Percentiles rank a stretch among this genome's conserved stretches.
These are phyloP conservation scores for Charina bottae DNA, from an alignment of 2,113 vertebrate genomes.

Conservation along the genomic window DNA sequence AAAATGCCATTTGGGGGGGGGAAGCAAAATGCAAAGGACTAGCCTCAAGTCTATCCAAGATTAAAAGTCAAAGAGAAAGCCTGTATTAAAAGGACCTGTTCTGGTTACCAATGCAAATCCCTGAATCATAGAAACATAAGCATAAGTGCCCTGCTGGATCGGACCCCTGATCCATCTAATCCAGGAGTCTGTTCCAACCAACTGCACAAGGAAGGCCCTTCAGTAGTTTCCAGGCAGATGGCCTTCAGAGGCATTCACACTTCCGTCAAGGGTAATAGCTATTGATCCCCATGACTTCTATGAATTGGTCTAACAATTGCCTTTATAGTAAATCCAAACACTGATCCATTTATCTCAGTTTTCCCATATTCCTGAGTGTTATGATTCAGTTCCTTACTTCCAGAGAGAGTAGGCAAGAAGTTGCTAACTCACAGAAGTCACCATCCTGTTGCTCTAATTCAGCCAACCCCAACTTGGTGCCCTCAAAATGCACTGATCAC, in stretches of 20 bases:
- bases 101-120: no score
- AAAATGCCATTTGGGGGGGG: not conserved
- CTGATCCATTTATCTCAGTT: not conserved
- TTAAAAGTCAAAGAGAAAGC: no score
- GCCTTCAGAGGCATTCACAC: not conserved
- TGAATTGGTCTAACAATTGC: not conserved
- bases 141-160: no score
- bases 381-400: not conserved
- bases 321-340: not conserved
- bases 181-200: not conserved
- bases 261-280: not conserved
- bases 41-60: no score
- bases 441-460: not conserved
- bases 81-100: no score
- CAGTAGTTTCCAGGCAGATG: not conserved
- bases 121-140: no score
- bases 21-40: no score
- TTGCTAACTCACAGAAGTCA: not conserved
- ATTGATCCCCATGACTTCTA: not conserved
- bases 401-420: not conserved
- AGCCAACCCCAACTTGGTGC: not conserved
- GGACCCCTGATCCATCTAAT: not conserved
- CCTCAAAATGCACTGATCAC: not conserved
- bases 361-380: not conserved
- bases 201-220: not conserved